Evolutionary conservation across 2,888 invertebrate genomes (phyloP), one percentile per base, ranked within the genome.

Genomic region (Protodeltote pygarga): DNA sequence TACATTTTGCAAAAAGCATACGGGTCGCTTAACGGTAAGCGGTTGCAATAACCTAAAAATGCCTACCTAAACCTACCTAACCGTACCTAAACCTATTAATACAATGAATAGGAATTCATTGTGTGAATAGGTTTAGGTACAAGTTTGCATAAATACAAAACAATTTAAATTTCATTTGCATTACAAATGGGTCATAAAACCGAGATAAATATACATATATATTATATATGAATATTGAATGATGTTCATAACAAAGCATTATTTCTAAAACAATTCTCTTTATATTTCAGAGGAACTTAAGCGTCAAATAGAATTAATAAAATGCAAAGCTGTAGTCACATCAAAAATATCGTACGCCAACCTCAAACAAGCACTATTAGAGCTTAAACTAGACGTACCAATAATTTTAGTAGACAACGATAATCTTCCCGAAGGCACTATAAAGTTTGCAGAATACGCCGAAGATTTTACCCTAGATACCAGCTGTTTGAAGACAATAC

Each of bases 321-420:
- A 92, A 14, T 93, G 94, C 27, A 95, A 95, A 84, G 93, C 93
- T 0, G 76, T 96, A 0, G 87, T 96, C n/a, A 93, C 95, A 1
- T 91, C 93, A 0, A 87, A 92, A 8, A 79, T 92, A 21, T 92
- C 93, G 5, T 93, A 93, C 47, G 62, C 79, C 0, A 92, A 84
- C 9, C 87, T 94, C 3, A 75, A 79, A 29, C 78, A 89, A 58
- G 93, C 94, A 0, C 77, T 93, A 8, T 75, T 86, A 11, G 69
- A 87, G 28, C 69, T 92, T 0, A 84, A 93, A 34, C 71, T 78
- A 11, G 74, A 90, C 17, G 73, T 94, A 9, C 93, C 94, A 5
- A 87, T 95, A 9, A 89, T 94, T 31, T 79, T 94, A 21, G 73
- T 79, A 15, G 89, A 89, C 46, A 77, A 83, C 8, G 87, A 85